Conservation (phyloP, 2,113 vertebrate genomes). For the Brachirus orientalis region DNA sequence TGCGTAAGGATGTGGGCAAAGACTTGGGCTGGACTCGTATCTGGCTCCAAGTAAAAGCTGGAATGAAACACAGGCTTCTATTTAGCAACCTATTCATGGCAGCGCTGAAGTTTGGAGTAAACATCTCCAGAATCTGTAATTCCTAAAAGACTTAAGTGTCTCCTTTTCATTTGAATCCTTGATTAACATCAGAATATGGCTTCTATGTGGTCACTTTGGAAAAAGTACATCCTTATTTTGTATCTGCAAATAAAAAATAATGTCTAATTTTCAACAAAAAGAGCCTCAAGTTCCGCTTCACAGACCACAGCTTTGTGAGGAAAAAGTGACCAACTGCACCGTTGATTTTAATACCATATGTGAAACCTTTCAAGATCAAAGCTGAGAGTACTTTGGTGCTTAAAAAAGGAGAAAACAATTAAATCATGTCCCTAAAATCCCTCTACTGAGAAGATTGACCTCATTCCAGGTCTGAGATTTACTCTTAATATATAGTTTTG, state of each 20-base stretch:
- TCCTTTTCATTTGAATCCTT: constrained; percentile 11
- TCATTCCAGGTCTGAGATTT: constrained; percentile 56
- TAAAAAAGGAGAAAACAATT: constrained; percentile 46
- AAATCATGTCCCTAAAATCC: constrained; percentile 58
- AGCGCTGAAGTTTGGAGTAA: constrained; percentile 60
- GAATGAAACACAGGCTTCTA: constrained; percentile 62
- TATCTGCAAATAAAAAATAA: neutral
- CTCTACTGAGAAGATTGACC: constrained; percentile 43
- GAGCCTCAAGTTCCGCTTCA: neutral
- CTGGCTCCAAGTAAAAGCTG: constrained; percentile 60
- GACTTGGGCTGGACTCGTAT: constrained; percentile 63
- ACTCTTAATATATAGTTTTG: constrained; percentile 35
- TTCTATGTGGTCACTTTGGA: neutral
- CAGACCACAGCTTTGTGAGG: constrained; percentile 17
- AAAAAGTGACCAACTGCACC: constrained; percentile 37
- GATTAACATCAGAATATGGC: constrained; percentile 10
- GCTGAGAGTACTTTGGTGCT: constrained; percentile 38
- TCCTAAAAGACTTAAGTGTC: constrained; percentile 32
- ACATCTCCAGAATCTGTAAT: constrained; percentile 60
- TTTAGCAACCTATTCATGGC: constrained; percentile 70
- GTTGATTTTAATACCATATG: constrained; percentile 59
- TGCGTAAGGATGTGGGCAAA: constrained; percentile 76
- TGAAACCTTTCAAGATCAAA: constrained; percentile 52
- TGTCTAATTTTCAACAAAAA: constrained; percentile 2
- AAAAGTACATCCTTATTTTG: too few relatives aligned